Percentiles rank a stretch among this genome's conserved stretches.
phyloP scores from a whole-genome alignment of 2,797 vertebrate species.

The Clamator glandarius region DNA sequence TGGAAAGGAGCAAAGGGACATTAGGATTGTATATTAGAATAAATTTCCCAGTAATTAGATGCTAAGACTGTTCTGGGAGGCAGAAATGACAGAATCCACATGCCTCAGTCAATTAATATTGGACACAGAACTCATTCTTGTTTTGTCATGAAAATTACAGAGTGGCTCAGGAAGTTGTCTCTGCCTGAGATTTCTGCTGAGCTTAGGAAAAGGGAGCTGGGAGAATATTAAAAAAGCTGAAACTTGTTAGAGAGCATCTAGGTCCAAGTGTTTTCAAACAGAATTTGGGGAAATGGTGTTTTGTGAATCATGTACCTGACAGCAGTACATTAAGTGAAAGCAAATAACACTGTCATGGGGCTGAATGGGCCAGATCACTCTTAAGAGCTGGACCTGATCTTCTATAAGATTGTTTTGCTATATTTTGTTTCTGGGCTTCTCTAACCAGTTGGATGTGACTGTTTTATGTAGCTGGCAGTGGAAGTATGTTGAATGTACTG shows the following conservation, averaged over 20 bases:
- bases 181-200: not conserved
- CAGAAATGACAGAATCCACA: not conserved
- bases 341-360: not conserved
- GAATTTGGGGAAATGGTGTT: not conserved
- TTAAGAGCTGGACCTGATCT: not conserved
- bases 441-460: not conserved
- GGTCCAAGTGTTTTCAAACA: slow-evolving; percentile 5
- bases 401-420: not conserved
- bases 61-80: not conserved
- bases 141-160: not conserved
- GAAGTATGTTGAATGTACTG: not conserved
- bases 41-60: not conserved
- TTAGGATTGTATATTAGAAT: not conserved
- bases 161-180: not conserved
- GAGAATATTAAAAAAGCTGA: slow-evolving; percentile 5
- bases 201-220: not conserved
- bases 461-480: not conserved
- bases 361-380: not conserved
- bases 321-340: not conserved
- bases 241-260: not conserved
- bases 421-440: slow-evolving; percentile 12
- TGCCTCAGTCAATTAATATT: not conserved
- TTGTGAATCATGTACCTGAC: not conserved
- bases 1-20: not conserved
- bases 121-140: not conserved